These are phyloP conservation scores for Sinodicranocentrus sp. DNA, from an alignment of 2,888 invertebrate genomes.

Conservation along the genomic window DNA sequence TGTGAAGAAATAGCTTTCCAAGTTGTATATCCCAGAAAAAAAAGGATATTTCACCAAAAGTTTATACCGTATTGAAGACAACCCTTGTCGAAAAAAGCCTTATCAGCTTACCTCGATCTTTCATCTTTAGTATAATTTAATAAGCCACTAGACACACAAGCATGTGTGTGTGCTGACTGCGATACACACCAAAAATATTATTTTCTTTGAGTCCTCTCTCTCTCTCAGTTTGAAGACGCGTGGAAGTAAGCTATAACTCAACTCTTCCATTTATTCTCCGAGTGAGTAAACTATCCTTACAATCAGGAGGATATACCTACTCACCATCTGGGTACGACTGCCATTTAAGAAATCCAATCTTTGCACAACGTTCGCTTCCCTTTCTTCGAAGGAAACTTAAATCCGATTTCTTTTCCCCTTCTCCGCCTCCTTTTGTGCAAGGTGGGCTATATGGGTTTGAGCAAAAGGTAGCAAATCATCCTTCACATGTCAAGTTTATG, in stretches of 20 bases:
- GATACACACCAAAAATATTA: too few relatives aligned
- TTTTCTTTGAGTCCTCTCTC: too few relatives aligned
- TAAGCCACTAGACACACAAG: neutral
- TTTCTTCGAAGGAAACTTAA: neutral
- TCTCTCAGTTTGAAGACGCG: too few relatives aligned
- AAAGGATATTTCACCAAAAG: neutral
- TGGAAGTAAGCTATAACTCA: too few relatives aligned
- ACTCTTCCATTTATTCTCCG: too few relatives aligned
- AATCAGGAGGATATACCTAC: too few relatives aligned
- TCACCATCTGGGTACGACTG: too few relatives aligned
- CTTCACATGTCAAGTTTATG: constrained; percentile 2
- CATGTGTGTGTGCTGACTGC: neutral
- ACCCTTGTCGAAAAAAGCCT: neutral
- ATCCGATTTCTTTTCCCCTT: constrained; percentile 11
- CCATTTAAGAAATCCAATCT: too few relatives aligned
- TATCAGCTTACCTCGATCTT: constrained; percentile 35
- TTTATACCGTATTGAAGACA: neutral
- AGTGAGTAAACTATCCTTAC: too few relatives aligned
- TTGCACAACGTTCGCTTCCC: too few relatives aligned
- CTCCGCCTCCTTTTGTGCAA: constrained; percentile 5
- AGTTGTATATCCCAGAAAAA: too few relatives aligned
- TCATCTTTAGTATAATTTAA: constrained; percentile 34
- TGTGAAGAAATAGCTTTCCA: neutral
- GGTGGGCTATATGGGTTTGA: neutral
- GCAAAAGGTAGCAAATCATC: constrained; percentile 19